Evolutionary conservation across 2,888 invertebrate species (phyloP), one percentile per base, ranked within the genome.

Genomic region (Chrysolina haemoptera): DNA sequence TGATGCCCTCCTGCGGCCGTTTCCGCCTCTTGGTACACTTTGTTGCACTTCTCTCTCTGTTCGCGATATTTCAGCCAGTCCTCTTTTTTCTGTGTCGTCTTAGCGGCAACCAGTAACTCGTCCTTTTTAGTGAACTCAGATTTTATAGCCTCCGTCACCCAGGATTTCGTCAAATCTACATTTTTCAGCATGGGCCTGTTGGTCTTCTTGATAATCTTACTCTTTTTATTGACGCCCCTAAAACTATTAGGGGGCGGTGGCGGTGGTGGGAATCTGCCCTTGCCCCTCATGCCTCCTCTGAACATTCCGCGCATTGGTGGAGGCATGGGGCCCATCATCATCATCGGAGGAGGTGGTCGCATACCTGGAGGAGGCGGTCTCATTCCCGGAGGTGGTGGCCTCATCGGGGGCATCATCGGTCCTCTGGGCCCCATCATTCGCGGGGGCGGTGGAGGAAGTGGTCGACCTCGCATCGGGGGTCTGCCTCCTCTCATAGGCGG

Each of bases 41-140:
- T 88, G 59, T 89, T 89, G 79, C 91, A 91, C 81, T 90, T 91
- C 79, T 91, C 90, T 63, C 91, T 88, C 80, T 91, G 91, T 62
- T 89, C 89, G 82, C 90, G 90, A 81, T 90, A 92, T 67, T 88
- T 88, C 11, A 90, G 89, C 88, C 91, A 91, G 76, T 91, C 89
- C 14, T 89, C 89, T 74, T 90, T 89, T 68, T 88, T 88, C 78
- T 90, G 90, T n/a, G 87, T 84, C 65, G 82, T 83, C 81, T 88
- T 88, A 3, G 90, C 89, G 46, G 83, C 82, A 50, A 89, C 88
- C 80, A 91, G 88, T 59, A 91, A 87, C 78, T 91, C 89, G 70
- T 90, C 89, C 80, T 84, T 84, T 67, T 79, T 82, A 9, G 77
- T 71, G 70, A 91, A 90, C 81, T 91, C 91, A 6, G 84, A 85